These are phyloP conservation scores for Rhadinocentrus ornatus DNA, from an alignment of 2,797 vertebrate genomes.

Conservation along the genomic window DNA sequence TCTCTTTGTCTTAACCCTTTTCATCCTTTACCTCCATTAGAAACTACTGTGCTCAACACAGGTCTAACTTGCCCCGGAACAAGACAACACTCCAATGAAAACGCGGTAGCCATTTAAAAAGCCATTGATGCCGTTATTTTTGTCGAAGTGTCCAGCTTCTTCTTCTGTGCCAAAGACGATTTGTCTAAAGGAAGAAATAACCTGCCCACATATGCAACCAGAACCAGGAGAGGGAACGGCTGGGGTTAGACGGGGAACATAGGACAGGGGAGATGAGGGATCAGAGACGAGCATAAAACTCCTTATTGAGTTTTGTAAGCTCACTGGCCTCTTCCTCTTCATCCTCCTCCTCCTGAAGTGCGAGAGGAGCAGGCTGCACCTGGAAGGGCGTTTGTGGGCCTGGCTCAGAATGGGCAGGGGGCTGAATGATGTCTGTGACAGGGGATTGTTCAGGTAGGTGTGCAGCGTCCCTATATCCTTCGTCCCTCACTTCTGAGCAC, in stretches of 20 bases:
- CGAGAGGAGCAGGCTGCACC: constrained; percentile 64
- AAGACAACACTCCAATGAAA: constrained; percentile 31
- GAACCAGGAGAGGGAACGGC: constrained; percentile 41
- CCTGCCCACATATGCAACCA: constrained; percentile 35
- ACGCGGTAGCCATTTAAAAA: constrained; percentile 10
- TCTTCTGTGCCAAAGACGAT: constrained; percentile 29
- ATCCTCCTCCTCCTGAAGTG: constrained; percentile 66
- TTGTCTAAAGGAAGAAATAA: constrained; percentile 24
- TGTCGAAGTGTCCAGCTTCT: constrained; percentile 23
- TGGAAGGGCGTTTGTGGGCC: constrained; percentile 35
- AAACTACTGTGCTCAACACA: constrained; percentile 87
- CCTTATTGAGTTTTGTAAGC: constrained; percentile 89
- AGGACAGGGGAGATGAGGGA: constrained; percentile 36
- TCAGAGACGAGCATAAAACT: constrained; percentile 82
- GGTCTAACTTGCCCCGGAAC: constrained; percentile 47
- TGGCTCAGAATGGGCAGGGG: constrained; percentile 43
- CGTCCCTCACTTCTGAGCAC: constrained; percentile 60
- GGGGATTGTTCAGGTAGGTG: constrained; percentile 32
- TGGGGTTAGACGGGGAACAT: constrained; percentile 16
- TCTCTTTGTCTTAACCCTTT: constrained; percentile 43
- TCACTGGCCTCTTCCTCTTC: constrained; percentile 84
- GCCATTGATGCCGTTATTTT: constrained; percentile 35
- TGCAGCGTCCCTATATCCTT: constrained; percentile 77
- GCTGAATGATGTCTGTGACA: constrained; percentile 39
- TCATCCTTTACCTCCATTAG: constrained; percentile 15